Conservation (phyloP, 2,113 vertebrate species). For the Dendrocopos noguchii region DNA sequence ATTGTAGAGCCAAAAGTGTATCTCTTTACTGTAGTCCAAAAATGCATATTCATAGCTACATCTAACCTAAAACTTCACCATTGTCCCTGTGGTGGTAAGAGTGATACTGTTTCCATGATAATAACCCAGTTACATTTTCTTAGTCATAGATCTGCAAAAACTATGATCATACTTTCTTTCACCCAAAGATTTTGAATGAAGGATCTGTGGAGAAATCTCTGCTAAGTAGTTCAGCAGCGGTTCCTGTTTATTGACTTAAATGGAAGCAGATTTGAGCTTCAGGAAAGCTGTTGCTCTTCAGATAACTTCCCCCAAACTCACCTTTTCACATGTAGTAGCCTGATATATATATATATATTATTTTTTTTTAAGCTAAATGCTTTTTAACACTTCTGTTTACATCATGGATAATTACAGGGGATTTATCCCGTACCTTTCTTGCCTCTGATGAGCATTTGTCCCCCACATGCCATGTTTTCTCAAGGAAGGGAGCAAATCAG, state of each 20-base stretch:
- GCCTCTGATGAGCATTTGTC: not conserved
- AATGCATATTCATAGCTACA: not conserved
- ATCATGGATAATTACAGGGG: not conserved
- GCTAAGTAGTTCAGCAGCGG: not conserved
- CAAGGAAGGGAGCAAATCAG: not conserved
- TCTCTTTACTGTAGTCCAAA: not conserved
- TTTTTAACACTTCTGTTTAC: not conserved
- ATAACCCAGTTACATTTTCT: not conserved
- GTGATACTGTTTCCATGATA: not conserved
- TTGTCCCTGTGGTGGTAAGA: not conserved
- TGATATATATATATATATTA: too few species aligned
- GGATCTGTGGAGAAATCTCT: not conserved
- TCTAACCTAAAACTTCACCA: not conserved
- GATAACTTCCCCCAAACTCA: not conserved
- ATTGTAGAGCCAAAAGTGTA: not conserved
- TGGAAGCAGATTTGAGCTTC: not conserved
- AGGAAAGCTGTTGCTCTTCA: not conserved
- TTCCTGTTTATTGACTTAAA: not conserved
- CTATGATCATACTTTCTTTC: not conserved
- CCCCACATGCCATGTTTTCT: fast-evolving
- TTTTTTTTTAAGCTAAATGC: not conserved
- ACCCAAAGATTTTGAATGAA: not conserved
- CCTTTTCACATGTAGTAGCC: not conserved
- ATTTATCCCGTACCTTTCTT: not conserved
- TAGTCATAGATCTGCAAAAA: not conserved